phyloP scores from a whole-genome alignment of 2,888 invertebrate species.

The Lepidocyrtinus sp. region DNA sequence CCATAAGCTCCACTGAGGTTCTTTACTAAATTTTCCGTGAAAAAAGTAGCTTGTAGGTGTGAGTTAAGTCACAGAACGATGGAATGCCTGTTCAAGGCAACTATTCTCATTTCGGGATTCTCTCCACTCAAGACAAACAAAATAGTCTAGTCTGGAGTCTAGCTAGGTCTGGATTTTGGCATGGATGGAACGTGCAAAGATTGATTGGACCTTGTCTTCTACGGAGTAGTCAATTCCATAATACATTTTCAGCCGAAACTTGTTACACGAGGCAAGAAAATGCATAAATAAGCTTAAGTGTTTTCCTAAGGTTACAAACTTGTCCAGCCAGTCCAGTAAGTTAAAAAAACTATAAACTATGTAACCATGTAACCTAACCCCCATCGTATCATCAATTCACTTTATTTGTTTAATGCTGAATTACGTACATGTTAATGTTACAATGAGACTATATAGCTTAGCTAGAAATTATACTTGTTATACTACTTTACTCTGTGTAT shows the following conservation, averaged over 20 bases:
- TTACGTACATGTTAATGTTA: neutral
- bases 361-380: too few species aligned
- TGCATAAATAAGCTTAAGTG: neutral
- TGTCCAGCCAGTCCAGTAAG: too few species aligned
- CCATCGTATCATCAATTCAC: too few species aligned
- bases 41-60: neutral
- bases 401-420: too few species aligned
- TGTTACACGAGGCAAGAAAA: neutral
- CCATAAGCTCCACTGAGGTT: neutral
- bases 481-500: too few species aligned
- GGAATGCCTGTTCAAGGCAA: conserved; percentile 4
- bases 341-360: too few species aligned
- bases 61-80: conserved; percentile 18
- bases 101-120: neutral
- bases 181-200: neutral
- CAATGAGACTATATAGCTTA: neutral
- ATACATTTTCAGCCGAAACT: neutral
- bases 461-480: too few species aligned
- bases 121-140: neutral
- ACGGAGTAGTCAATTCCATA: neutral
- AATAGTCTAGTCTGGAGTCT: neutral
- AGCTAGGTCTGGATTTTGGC: neutral
- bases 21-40: neutral
- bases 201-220: neutral
- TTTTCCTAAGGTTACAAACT: too few species aligned